Percentiles rank a stretch among this genome's conserved stretches.
Evolutionary conservation across 2,888 invertebrate genomes (phyloP).

Genomic region (Phortica okadai): DNA sequence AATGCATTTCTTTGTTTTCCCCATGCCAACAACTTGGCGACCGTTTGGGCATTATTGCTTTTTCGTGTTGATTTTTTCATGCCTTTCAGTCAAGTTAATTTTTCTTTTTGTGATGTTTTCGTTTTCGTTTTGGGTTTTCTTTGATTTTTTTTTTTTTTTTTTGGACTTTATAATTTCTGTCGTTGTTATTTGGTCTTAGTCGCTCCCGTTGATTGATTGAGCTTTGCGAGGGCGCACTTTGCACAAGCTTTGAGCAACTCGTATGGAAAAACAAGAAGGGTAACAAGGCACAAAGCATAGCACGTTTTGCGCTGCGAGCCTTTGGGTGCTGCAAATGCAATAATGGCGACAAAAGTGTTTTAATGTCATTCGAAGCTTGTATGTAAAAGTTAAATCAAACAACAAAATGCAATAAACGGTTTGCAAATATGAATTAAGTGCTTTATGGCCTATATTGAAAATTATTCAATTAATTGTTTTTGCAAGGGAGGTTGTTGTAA

Average conservation of each 20-base stretch:
- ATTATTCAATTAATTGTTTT: too few relatives aligned
- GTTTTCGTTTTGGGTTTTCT: not conserved
- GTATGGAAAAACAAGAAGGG: not conserved
- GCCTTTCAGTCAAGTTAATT: not conserved
- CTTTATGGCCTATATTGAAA: too few relatives aligned
- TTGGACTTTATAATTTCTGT: conserved; percentile 18
- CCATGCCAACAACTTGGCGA: conserved; percentile 27
- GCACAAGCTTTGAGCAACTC: not conserved
- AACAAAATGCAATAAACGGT: too few relatives aligned
- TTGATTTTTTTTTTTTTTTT: conserved; percentile 1
- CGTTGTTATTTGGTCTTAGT: conserved; percentile 30
- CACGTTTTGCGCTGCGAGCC: not conserved
- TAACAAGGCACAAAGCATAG: not conserved
- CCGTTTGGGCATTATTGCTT: not conserved
- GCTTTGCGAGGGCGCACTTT: not conserved
- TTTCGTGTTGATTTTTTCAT: not conserved
- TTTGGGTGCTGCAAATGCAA: conserved; percentile 1
- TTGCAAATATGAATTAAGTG: too few relatives aligned
- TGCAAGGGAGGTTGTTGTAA: too few relatives aligned
- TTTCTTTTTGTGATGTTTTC: not conserved
- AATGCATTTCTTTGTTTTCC: conserved; percentile 36
- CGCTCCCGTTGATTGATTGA: conserved; percentile 28
- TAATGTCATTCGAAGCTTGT: not conserved
- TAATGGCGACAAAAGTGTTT: conserved; percentile 8
- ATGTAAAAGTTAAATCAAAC: not conserved